Evolutionary conservation across 2,888 invertebrate genomes (phyloP).

Genomic region (Heteromyza rotundicornis): DNA sequence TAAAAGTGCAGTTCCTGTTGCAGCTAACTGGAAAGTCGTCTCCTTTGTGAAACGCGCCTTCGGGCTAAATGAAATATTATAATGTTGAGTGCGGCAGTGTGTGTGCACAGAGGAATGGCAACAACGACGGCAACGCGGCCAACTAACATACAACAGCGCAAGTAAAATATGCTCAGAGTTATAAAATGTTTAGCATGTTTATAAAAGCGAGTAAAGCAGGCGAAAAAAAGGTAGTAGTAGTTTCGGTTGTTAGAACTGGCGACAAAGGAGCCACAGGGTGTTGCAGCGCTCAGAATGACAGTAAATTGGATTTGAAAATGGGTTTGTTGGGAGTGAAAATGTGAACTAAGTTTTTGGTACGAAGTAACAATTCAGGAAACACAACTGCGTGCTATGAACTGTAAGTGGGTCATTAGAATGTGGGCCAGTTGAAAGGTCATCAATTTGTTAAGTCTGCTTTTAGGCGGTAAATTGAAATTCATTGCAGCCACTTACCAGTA

Average conservation of each 20-base stretch:
- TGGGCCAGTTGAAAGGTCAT: too few species aligned
- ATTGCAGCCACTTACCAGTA: neutral
- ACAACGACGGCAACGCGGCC: neutral
- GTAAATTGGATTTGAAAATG: too few species aligned
- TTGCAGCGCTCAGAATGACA: too few species aligned
- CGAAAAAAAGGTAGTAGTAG: too few species aligned
- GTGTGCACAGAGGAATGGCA: neutral
- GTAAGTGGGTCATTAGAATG: too few species aligned
- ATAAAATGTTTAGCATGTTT: neutral
- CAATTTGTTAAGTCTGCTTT: too few species aligned
- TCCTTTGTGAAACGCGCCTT: neutral
- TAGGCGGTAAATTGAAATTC: neutral
- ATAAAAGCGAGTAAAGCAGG: too few species aligned
- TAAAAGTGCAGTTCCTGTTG: neutral
- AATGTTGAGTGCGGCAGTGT: neutral
- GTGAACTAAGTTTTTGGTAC: too few species aligned
- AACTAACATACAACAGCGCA: neutral
- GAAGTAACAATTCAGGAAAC: too few species aligned
- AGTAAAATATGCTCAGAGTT: neutral
- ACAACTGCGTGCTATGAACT: too few species aligned
- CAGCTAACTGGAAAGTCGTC: neutral
- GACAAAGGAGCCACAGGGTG: neutral
- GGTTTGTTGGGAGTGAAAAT: too few species aligned
- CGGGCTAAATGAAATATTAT: neutral
- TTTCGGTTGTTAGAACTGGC: neutral